A percentile compares a stretch with the other conserved stretches of the same genome.
Evolutionary conservation across 2,797 vertebrate genomes (phyloP).

Genomic region (Carapus acus): DNA sequence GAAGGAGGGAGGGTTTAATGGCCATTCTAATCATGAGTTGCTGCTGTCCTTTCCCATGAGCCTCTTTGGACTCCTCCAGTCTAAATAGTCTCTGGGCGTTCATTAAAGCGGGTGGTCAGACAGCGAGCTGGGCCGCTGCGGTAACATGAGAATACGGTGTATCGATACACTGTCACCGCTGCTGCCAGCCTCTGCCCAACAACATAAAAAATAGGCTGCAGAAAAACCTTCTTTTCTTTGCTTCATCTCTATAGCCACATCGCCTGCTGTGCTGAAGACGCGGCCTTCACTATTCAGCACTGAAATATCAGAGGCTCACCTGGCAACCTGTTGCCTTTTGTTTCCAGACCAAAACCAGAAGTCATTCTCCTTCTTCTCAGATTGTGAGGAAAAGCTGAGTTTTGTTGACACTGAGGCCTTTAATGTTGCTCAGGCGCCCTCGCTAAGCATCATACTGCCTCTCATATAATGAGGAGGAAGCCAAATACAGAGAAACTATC

Average conservation of each 20-base stretch:
- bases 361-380: too few relatives aligned
- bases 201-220: constrained; percentile 38
- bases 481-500: too few relatives aligned
- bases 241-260: constrained; percentile 20
- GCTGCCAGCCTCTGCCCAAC: constrained; percentile 36
- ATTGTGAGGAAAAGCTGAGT: too few relatives aligned
- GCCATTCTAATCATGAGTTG: constrained; percentile 45
- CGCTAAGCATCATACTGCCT: too few relatives aligned
- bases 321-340: too few relatives aligned
- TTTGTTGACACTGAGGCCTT: too few relatives aligned
- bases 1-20: constrained; percentile 44
- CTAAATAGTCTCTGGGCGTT: constrained; percentile 59
- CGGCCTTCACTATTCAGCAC: constrained; percentile 14
- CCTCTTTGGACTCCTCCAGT: constrained; percentile 47
- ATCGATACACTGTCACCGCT: constrained; percentile 53
- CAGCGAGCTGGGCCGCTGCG: constrained; percentile 36
- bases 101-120: constrained; percentile 53
- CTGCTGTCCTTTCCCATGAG: constrained; percentile 33
- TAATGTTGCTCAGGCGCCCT: too few relatives aligned
- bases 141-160: constrained; percentile 52
- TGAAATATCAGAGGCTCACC: too few relatives aligned
- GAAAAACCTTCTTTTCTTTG: constrained; percentile 19
- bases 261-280: constrained; percentile 10
- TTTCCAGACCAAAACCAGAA: too few relatives aligned
- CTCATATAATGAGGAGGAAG: too few relatives aligned